Conservation (phyloP, 2,797 vertebrate genomes). For the Poeciliopsis infans region DNA sequence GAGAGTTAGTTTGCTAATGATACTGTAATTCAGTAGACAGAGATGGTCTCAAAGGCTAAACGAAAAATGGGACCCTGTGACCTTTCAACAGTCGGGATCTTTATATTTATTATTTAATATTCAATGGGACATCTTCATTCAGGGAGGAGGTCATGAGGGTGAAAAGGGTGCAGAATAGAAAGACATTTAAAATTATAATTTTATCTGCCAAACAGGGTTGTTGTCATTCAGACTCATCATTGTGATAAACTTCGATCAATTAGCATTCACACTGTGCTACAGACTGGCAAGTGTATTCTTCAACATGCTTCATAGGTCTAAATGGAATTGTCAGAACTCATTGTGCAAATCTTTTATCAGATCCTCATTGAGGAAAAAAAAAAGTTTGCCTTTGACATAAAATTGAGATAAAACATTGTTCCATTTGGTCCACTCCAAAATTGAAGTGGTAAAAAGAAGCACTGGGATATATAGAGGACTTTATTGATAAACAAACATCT, state of each 20-base stretch:
- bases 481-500: neutral
- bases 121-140: slow-evolving; percentile 68
- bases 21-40: slow-evolving; percentile 50
- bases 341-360: slow-evolving; percentile 51
- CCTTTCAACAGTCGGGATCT: slow-evolving; percentile 59
- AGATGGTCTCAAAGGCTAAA: slow-evolving; percentile 64
- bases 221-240: slow-evolving; percentile 70
- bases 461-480: neutral
- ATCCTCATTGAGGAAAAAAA: slow-evolving; percentile 12
- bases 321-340: slow-evolving; percentile 42
- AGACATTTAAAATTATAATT: slow-evolving; percentile 78
- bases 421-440: neutral
- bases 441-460: neutral
- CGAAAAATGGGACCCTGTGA: slow-evolving; percentile 64
- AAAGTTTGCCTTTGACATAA: slow-evolving; percentile 15
- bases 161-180: slow-evolving; percentile 57
- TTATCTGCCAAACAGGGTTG: slow-evolving; percentile 55
- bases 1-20: slow-evolving; percentile 61
- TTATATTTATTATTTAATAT: slow-evolving; percentile 71
- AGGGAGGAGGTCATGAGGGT: slow-evolving; percentile 68
- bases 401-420: neutral
- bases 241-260: slow-evolving; percentile 64
- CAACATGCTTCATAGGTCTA: slow-evolving; percentile 23
- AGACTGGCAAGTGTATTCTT: slow-evolving; percentile 52
- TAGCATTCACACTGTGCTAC: slow-evolving; percentile 55